phyloP scores from a whole-genome alignment of 2,888 invertebrate genomes.

The Ctenicera cuprea region DNA sequence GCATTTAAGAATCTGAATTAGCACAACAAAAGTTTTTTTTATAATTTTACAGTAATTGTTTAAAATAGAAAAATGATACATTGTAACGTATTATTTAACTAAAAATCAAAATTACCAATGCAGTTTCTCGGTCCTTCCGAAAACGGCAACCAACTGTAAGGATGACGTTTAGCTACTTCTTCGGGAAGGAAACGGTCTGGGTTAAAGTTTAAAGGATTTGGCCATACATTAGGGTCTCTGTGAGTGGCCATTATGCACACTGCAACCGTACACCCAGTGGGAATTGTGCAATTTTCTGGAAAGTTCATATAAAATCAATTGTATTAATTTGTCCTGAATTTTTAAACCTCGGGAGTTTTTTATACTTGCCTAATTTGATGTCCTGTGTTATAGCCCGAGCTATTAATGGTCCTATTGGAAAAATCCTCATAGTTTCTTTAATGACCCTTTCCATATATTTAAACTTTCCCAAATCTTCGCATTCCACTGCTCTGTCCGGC shows the following conservation, averaged over 20 bases:
- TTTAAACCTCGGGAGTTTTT: no score
- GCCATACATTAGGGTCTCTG: conserved; percentile 64
- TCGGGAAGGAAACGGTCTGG: conserved; percentile 66
- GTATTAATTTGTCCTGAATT: no score
- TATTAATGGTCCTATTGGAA: conserved; percentile 63
- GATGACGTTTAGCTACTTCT: background rate
- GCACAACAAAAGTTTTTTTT: no score
- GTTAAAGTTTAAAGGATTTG: conserved; percentile 74
- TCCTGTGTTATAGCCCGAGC: conserved; percentile 45
- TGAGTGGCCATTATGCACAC: conserved; percentile 73
- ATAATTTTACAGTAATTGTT: no score
- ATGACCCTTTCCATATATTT: conserved; percentile 75
- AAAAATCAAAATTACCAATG: conserved; percentile 66
- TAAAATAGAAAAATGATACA: no score
- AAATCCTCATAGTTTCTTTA: conserved; percentile 76
- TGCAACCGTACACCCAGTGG: conserved; percentile 71
- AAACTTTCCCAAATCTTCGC: conserved; percentile 74
- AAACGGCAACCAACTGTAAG: conserved; percentile 64
- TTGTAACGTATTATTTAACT: background rate
- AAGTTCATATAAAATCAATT: no score
- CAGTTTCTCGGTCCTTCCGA: conserved; percentile 73
- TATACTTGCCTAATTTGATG: conserved; percentile 62
- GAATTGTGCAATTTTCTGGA: no score
- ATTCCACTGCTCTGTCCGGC: conserved; percentile 69
- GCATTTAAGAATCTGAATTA: no score